Evolutionary conservation across 2,888 invertebrate genomes (phyloP), one percentile per base, ranked within the genome.

Genomic region (Pachydiplax longipennis): DNA sequence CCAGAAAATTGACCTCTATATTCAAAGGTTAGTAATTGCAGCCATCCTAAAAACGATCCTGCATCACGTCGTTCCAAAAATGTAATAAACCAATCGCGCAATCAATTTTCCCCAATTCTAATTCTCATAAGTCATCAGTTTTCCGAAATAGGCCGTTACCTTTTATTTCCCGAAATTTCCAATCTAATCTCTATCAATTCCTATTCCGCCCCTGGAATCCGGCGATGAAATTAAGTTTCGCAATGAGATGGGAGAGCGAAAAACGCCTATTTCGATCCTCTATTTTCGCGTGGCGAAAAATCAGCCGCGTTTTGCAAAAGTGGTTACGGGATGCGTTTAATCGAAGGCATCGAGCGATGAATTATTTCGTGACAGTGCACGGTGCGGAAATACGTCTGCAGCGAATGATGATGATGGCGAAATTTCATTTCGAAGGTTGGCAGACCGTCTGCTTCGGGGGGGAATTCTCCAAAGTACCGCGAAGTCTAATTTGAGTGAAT

Each of bases 401-500:
- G 82, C 82, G 48, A 18, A 48, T 53, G 82, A 48, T 48, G 48
- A 83, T 35, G 83, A 83, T 31, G 81, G 13, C 48, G 81, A 44
- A 44, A 83, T 83, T 83, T 53, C 83, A 83, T 83, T 53, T 35
- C 83, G 83, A 35, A 83, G 35, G 48, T 35, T 53, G 83, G 83
- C 58, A 73, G 31, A 73, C 65, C 65, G 65, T 65, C 65, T 65
- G 65, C 65, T 65, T n/a, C n/a, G 65, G 31, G 83, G 15, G 35
- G 87, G 83, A 58, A 83, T 83, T 31, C 31, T 31, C 25, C 87
- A 31, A 48, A 58, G 83, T 31, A 58, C 83, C 83, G 53, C 35
- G 87, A 35, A 87, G 61, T 87, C 87, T 87, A 87, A 87, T 87
- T 87, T 61, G 37, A 37, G 61, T 61, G 87, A 87, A 87, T 87